Conservation (phyloP, 2,888 invertebrate species). For the Phortica okadai region DNA sequence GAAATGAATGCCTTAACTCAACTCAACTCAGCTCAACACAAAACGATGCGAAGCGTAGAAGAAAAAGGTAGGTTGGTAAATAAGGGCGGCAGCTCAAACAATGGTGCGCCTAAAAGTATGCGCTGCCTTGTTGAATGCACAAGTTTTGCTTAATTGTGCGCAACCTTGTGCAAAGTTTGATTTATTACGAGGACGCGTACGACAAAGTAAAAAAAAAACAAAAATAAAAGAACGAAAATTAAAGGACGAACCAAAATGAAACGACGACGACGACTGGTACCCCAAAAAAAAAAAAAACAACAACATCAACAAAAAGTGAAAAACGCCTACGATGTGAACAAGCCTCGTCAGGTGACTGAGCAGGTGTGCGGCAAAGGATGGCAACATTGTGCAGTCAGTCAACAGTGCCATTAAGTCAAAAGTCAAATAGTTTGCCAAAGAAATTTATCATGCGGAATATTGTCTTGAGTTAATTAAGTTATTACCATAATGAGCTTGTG, state of each 20-base stretch:
- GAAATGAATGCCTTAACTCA: neutral
- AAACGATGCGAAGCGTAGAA: too few species aligned
- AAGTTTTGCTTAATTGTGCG: constrained; percentile 72
- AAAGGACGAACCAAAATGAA: constrained; percentile 42
- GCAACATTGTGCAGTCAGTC: neutral
- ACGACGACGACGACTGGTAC: constrained; percentile 31
- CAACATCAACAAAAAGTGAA: neutral
- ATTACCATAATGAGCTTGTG: constrained; percentile 70
- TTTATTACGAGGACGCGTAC: constrained; percentile 60
- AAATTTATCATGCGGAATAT: constrained; percentile 73
- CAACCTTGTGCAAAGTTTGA: constrained; percentile 73
- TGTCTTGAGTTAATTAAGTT: constrained; percentile 71
- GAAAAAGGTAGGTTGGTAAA: neutral
- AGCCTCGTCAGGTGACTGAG: neutral
- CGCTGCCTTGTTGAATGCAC: constrained; percentile 12
- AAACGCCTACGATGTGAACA: neutral
- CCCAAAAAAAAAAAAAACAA: neutral
- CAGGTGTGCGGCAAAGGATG: neutral
- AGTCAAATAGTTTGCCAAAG: constrained; percentile 72
- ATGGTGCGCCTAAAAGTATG: constrained; percentile 24
- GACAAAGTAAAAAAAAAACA: neutral
- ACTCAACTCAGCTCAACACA: too few species aligned
- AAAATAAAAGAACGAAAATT: constrained; percentile 27
- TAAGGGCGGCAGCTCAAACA: neutral
- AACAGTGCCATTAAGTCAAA: constrained; percentile 59